Evolutionary conservation across 2,888 invertebrate species (phyloP).

Genomic region (Allophyes oxyacanthae): DNA sequence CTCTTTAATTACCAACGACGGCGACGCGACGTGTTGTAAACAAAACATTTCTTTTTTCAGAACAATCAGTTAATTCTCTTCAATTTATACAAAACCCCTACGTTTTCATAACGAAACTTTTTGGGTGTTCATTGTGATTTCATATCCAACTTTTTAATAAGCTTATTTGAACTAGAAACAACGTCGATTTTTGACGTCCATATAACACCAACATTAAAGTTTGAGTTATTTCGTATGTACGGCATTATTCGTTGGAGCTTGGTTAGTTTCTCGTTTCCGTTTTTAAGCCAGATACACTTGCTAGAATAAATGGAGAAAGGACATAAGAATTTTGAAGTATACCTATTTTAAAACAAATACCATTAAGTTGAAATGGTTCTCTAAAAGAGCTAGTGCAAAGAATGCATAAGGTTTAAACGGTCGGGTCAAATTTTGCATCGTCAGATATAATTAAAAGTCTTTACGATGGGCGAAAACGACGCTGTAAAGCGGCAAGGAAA

Average conservation of each 20-base stretch:
- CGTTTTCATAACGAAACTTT: conserved; percentile 38
- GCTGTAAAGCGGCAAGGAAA: conserved; percentile 80
- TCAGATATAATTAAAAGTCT: conserved; percentile 84
- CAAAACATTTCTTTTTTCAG: conserved; percentile 1
- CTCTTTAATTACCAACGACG: conserved; percentile 17
- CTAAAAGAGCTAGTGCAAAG: conserved; percentile 69
- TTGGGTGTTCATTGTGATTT: conserved; percentile 56
- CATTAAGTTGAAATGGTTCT: conserved; percentile 63
- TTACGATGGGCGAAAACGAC: conserved; percentile 82
- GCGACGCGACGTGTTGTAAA: conserved; percentile 14
- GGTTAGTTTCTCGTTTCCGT: neutral
- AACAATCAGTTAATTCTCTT: conserved; percentile 8
- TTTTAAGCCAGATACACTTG: neutral
- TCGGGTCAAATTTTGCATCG: conserved; percentile 75
- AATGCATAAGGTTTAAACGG: conserved; percentile 72
- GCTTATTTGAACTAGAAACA: conserved; percentile 61
- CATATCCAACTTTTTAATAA: conserved; percentile 67
- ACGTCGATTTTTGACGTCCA: conserved; percentile 48
- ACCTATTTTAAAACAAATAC: conserved; percentile 68
- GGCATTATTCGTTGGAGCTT: neutral
- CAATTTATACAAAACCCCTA: conserved; percentile 14
- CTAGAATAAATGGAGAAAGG: conserved; percentile 29
- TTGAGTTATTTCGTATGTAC: conserved; percentile 17
- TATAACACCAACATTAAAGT: conserved; percentile 34
- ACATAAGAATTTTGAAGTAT: conserved; percentile 48